Conservation (phyloP, 2,113 vertebrate species). For the Carassius gibelio region DNA sequence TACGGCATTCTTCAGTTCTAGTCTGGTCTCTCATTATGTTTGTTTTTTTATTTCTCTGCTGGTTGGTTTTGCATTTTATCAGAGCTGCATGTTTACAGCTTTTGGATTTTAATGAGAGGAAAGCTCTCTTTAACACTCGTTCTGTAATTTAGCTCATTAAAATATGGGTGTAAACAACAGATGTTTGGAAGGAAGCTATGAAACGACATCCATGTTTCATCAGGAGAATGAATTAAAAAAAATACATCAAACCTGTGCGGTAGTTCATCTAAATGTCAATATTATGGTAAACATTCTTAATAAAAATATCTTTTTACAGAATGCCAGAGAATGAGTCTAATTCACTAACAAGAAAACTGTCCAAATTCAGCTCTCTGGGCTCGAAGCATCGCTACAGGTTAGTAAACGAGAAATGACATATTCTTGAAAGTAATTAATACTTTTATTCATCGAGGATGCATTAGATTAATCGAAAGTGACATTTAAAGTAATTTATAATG, state of each 20-base stretch:
- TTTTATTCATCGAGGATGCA: background rate
- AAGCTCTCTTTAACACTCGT: conserved; percentile 36
- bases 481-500: background rate
- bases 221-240: background rate
- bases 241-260: background rate
- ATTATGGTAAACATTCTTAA: background rate
- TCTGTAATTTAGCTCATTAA: conserved; percentile 48
- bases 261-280: background rate
- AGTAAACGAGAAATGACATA: background rate
- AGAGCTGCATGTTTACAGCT: conserved; percentile 41
- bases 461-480: background rate
- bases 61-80: background rate
- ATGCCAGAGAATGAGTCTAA: conserved; percentile 84
- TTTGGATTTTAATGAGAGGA: conserved; percentile 51
- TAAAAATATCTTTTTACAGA: conserved; percentile 64
- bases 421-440: background rate
- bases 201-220: background rate
- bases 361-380: conserved; percentile 84
- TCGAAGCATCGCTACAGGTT: conserved; percentile 86
- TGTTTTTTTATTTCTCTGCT: conserved; percentile 36
- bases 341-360: conserved; percentile 82
- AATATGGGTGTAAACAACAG: conserved; percentile 38
- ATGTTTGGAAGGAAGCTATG: background rate
- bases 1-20: too few relatives aligned
- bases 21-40: conserved; percentile 35